Evolutionary conservation across 2,888 invertebrate species (phyloP).

Genomic region (Calliphora vomitoria): DNA sequence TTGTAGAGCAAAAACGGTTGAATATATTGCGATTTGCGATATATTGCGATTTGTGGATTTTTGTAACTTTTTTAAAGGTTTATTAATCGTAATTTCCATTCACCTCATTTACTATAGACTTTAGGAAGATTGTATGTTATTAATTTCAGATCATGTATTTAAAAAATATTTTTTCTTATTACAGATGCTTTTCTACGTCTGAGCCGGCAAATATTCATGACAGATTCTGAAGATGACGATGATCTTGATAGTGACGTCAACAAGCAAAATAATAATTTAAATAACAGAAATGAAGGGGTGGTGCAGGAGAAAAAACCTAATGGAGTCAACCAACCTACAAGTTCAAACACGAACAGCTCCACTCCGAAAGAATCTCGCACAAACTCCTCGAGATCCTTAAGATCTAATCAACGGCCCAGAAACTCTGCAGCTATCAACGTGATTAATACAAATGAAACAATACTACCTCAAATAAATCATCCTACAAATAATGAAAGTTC

Average conservation of each 20-base stretch:
- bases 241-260: constrained; percentile 25
- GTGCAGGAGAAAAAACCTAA: constrained; percentile 48
- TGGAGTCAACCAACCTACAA: constrained; percentile 39
- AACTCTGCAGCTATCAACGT: constrained; percentile 69
- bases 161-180: background rate
- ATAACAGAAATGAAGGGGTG: constrained; percentile 19
- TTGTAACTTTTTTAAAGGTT: no score
- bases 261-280: constrained; percentile 42
- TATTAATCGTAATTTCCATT: no score
- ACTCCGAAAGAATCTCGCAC: constrained; percentile 43
- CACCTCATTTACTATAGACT: no score
- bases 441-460: constrained; percentile 66
- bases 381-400: constrained; percentile 43
- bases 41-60: no score
- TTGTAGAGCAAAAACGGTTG: no score
- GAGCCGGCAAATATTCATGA: constrained; percentile 68
- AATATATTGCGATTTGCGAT: no score
- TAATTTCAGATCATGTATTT: background rate
- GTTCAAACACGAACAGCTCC: background rate
- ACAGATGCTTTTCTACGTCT: constrained; percentile 70
- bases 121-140: no score
- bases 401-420: constrained; percentile 61
- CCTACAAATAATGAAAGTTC: constrained; percentile 47
- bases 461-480: constrained; percentile 68
- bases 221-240: constrained; percentile 69